These are phyloP conservation scores for Dynastes grantii DNA, from an alignment of 2,888 invertebrate species.

Conservation along the genomic window DNA sequence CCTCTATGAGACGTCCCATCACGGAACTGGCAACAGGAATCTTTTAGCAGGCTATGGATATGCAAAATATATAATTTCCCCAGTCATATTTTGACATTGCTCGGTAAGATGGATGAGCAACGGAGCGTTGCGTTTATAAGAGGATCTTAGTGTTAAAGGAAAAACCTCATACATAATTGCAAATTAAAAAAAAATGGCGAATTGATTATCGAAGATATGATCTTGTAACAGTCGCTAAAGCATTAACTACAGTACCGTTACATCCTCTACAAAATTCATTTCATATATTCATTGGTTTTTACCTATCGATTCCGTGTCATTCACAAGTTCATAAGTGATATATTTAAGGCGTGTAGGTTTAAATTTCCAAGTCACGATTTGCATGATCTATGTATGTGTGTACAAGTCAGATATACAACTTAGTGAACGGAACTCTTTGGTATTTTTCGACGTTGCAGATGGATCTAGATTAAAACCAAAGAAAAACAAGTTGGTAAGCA, in stretches of 20 bases:
- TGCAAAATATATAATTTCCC: neutral
- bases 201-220: neutral
- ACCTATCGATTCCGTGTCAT: neutral
- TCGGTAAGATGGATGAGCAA: neutral
- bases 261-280: neutral
- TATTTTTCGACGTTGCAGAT: neutral
- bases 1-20: too few species aligned
- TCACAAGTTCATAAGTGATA: neutral
- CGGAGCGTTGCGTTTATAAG: too few species aligned
- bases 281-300: neutral
- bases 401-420: neutral
- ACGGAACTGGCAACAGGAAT: too few species aligned
- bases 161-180: too few species aligned
- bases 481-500: neutral
- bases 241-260: neutral
- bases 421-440: neutral
- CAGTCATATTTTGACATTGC: neutral
- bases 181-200: neutral
- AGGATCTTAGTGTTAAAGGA: too few species aligned
- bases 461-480: neutral
- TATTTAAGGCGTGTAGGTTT: neutral
- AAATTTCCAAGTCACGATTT: slow-evolving; percentile 9
- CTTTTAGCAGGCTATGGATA: neutral
- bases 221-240: neutral
- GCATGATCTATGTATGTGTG: neutral